Base-by-base conservation (phyloP, 1,140 invertebrate species). In the Drosophila setifemur region DNA sequence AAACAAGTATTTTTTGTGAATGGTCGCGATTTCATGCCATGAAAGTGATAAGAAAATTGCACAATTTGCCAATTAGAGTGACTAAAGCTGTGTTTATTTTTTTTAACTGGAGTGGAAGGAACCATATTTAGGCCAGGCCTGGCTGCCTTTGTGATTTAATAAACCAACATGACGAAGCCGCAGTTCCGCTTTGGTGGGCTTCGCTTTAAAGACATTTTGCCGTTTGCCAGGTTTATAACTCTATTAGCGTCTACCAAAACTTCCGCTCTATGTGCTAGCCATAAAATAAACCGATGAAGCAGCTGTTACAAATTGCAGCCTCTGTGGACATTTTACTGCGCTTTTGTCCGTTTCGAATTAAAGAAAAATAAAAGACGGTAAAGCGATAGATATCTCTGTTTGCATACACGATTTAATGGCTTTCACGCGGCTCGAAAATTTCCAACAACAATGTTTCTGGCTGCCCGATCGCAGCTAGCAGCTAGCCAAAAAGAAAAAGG, bases 101-200 rank as follows among this genome's bases (percentile, higher is more conserved):
- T 7, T 29, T 12, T 1, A 39, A 16, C 29, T 18, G 35, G 23
- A 60, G 5, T 19, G 5, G 21, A 25, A 40, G 33, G 35, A 29
- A 47, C 6, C 21, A 29, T 25, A 37, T 53, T 19, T 39, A 19
- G 21, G 16, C 19, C 19, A 66, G 37, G 63, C 45, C 37, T 63
- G 45, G 42, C 45, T 52, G 58, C 26, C 26, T 42, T 67, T 58
- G 53, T 67, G 58, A 64, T 49, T 66, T 64, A 25, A 47, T 45
- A 47, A 54, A 39, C 19, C 23, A 12, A 28, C 16, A 16, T 26
- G 29, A 60, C 26, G 60, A 28, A 44, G 18, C 31, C 47, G 19
- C 6, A 55, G 66, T 71, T 71, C 26, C 67, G 67, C 67, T 61
- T 71, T 60, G 67, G 44, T 71, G 49, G 49, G 40, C 48, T n/a